phyloP scores from a whole-genome alignment of 2,888 invertebrate species.

The Elysia crispata region DNA sequence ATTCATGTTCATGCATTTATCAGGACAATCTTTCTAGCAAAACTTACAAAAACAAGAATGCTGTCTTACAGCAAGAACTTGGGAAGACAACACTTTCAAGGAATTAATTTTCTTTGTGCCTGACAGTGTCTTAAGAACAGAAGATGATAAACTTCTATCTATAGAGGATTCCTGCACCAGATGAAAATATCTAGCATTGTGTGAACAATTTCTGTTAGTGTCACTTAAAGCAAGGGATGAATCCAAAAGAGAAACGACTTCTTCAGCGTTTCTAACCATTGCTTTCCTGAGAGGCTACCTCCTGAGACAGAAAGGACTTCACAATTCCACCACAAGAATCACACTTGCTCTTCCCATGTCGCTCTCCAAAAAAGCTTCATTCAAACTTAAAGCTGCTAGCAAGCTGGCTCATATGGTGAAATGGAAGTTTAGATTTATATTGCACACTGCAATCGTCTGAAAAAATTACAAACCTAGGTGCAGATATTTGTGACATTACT shows the following conservation, averaged over 20 bases:
- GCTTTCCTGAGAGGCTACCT: neutral
- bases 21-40: neutral
- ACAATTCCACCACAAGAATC: conserved; percentile 37
- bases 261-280: conserved; percentile 19
- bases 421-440: conserved; percentile 25
- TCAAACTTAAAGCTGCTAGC: conserved; percentile 10
- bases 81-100: neutral
- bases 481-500: neutral
- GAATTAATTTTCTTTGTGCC: conserved; percentile 23
- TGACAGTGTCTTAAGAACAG: conserved; percentile 7
- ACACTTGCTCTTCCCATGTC: conserved; percentile 33
- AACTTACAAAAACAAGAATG: conserved; percentile 12
- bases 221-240: neutral
- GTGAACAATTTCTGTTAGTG: conserved; percentile 1
- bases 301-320: conserved; percentile 14
- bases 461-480: neutral
- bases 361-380: conserved; percentile 23
- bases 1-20: neutral
- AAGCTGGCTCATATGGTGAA: conserved; percentile 14
- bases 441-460: conserved; percentile 32
- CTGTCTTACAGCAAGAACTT: conserved; percentile 13
- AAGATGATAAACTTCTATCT: conserved; percentile 6
- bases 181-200: neutral
- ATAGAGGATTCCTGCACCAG: neutral
- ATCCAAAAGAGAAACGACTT: neutral